Evolutionary conservation across 2,797 vertebrate species (phyloP), one percentile per base, ranked within the genome.

Genomic region (Acanthurus leucopareius): DNA sequence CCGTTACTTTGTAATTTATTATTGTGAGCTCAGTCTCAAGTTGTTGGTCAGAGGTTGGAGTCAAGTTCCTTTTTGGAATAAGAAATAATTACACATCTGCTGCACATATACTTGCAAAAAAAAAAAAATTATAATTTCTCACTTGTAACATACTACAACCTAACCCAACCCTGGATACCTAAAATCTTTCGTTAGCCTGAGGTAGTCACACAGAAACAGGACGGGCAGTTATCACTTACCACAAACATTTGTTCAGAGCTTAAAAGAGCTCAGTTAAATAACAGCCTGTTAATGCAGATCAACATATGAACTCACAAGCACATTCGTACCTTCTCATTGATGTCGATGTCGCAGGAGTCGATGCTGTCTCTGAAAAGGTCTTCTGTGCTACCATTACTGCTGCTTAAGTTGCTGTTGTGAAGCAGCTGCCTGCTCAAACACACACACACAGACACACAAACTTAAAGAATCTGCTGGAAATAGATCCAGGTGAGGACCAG

Each of bases 371-470:
- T 86, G 94, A 98, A 99, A 79, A 99, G 94, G 91, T 99, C 98
- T 89, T 99, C 98, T 0, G 97, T 98, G 92, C 98, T 99, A 92
- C 97, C 97, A 0, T 98, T 97, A 49, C 97, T 98, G 94, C 98
- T 99, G 95, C 98, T 99, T 90, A 99, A 92, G 93, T 99, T 98
- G 94, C 98, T 99, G 93, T 96, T 97, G 88, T 99, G 97, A 85
- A 99, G 96, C 75, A 99, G 97, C 78, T 99, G 98, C 83, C 98
- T 99, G 94, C 42, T 82, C 84, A 67, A 54, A 86, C 54, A 86
- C 71, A 92, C 58, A 90, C 10, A 68, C 54, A 65, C 3, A 71
- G 17, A 81, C 16, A 63, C 51, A 65, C 44, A 84, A 19, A 71
- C 38, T 56, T 72, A 49, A 69, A 54, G 19, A 72, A 79, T 69